Conservation (phyloP, 1,140 invertebrate species). For the Pectinophora gossypiella region DNA sequence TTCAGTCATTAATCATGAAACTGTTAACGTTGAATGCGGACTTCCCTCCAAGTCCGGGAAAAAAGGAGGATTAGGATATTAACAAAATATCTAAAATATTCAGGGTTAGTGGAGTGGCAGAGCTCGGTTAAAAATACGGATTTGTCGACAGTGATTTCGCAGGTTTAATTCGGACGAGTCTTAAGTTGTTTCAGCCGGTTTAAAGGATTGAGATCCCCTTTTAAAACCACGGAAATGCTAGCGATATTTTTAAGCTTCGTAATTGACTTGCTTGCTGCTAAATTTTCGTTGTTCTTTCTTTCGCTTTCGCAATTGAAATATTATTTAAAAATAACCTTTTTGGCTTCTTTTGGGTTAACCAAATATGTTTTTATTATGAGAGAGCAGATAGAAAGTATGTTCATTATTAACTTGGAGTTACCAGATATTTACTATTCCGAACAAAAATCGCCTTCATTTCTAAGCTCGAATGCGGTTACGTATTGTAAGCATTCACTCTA, state of each 20-base stretch:
- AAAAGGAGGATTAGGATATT: constrained; percentile 68
- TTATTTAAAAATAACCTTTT: background rate
- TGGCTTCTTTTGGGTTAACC: too few species aligned
- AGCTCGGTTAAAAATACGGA: constrained; percentile 47
- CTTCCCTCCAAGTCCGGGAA: constrained; percentile 60
- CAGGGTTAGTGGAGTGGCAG: constrained; percentile 64
- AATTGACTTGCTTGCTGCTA: constrained; percentile 56
- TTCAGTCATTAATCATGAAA: constrained; percentile 74
- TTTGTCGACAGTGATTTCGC: constrained; percentile 35
- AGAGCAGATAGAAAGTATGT: too few species aligned
- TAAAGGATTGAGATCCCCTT: constrained; percentile 62
- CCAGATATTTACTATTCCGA: too few species aligned
- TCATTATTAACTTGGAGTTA: too few species aligned
- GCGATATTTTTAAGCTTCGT: constrained; percentile 67
- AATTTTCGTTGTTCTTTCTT: constrained; percentile 26
- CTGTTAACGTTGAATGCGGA: constrained; percentile 71
- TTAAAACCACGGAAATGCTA: constrained; percentile 56
- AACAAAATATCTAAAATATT: constrained; percentile 71
- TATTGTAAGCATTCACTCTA: too few species aligned
- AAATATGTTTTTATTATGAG: too few species aligned
- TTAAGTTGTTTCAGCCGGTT: constrained; percentile 60
- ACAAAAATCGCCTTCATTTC: too few species aligned
- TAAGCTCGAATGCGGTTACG: too few species aligned
- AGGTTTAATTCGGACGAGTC: constrained; percentile 51
- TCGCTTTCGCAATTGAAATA: background rate